Conservation (phyloP, 2,797 vertebrate species). For the Cossypha niveicapilla region DNA sequence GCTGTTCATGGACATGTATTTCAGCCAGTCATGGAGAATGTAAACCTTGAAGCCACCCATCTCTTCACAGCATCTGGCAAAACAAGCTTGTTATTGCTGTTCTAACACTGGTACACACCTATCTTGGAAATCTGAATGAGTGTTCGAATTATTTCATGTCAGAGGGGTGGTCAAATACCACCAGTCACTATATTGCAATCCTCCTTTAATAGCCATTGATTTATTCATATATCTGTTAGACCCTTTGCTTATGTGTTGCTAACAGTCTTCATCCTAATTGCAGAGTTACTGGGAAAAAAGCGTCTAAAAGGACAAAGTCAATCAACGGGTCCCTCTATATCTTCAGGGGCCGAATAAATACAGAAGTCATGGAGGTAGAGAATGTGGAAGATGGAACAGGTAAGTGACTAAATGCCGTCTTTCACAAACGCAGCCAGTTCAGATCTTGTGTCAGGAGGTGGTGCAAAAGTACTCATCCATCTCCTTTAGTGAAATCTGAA, state of each 20-base stretch:
- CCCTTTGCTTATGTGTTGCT: neutral
- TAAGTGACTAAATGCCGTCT: slow-evolving; percentile 25
- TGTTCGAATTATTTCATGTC: neutral
- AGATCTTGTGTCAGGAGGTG: neutral
- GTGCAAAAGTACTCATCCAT: neutral
- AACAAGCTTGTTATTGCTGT: neutral
- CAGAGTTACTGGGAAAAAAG: slow-evolving; percentile 93
- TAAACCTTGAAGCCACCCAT: neutral
- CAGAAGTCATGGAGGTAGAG: slow-evolving; percentile 91
- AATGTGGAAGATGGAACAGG: slow-evolving; percentile 91
- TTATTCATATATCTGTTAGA: neutral
- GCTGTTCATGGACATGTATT: neutral
- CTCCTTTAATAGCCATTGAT: neutral
- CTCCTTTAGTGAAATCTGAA: neutral
- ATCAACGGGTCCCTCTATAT: slow-evolving; percentile 93
- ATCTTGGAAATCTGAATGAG: neutral
- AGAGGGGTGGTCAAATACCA: neutral
- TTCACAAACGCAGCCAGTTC: neutral
- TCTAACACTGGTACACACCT: neutral
- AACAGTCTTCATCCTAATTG: slow-evolving; percentile 55
- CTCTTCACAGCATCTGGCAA: neutral
- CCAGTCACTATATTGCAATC: neutral
- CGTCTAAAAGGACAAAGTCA: slow-evolving; percentile 95
- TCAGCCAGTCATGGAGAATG: neutral
- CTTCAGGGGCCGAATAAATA: slow-evolving; percentile 89